These are phyloP conservation scores for Trematomus loennbergii DNA, from an alignment of 2,113 vertebrate genomes.

Conservation along the genomic window DNA sequence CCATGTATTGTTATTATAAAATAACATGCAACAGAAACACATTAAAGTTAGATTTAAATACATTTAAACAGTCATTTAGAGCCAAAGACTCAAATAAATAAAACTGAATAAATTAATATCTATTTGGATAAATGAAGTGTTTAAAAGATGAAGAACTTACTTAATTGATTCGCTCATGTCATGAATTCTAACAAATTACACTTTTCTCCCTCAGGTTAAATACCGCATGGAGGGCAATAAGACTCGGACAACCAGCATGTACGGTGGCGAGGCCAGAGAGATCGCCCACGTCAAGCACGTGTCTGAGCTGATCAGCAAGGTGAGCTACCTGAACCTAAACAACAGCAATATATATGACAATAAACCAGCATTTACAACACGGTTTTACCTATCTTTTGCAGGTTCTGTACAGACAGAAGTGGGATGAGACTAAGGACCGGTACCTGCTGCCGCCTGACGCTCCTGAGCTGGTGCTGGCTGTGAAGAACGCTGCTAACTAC, in stretches of 20 bases:
- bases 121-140: background rate
- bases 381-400: conserved; percentile 54
- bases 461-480: conserved; percentile 95
- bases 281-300: conserved; percentile 95
- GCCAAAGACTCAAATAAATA: no score
- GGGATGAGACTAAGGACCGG: conserved; percentile 97
- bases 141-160: background rate
- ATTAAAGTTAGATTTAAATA: no score
- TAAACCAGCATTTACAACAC: background rate
- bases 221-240: conserved; percentile 94
- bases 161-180: background rate
- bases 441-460: conserved; percentile 97
- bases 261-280: conserved; percentile 92
- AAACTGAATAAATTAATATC: background rate
- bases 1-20: no score
- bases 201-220: conserved; percentile 87
- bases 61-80: no score
- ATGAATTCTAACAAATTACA: background rate
- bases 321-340: conserved; percentile 63
- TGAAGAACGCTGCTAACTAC: conserved; percentile 94
- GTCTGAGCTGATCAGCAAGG: conserved; percentile 96
- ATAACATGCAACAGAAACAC: no score
- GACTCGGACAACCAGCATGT: conserved; percentile 89
- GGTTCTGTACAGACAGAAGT: conserved; percentile 98
- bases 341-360: background rate